These are phyloP conservation scores for Odocoileus virginianus DNA, from an alignment of 2,113 vertebrate species.

Conservation along the genomic window DNA sequence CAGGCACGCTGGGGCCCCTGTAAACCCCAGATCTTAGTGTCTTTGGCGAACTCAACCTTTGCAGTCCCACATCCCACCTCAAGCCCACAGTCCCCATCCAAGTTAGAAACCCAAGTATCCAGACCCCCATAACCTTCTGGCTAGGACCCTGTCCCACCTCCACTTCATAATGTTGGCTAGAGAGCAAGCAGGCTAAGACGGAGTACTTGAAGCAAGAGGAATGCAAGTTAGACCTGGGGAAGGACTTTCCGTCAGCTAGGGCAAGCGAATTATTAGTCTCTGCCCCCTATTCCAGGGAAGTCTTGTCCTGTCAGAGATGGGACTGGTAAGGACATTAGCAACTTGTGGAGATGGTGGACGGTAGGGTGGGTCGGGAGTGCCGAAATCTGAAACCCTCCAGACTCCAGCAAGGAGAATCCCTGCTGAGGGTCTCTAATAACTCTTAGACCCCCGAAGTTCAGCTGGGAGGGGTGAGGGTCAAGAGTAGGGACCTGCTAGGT, in stretches of 20 bases:
- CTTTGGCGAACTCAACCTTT: background rate
- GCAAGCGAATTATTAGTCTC: background rate
- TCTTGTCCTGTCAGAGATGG: background rate
- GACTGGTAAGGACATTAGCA: background rate
- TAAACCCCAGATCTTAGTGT: background rate
- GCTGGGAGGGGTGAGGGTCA: background rate
- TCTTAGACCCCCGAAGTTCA: background rate
- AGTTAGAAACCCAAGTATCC: background rate
- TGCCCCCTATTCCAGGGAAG: background rate
- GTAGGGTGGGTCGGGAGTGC: background rate
- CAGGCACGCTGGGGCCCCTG: background rate
- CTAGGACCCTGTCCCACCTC: background rate
- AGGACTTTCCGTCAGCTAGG: background rate
- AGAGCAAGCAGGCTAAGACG: background rate
- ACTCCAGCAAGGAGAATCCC: background rate
- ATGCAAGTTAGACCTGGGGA: background rate
- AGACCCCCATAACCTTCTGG: background rate
- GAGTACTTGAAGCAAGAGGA: background rate
- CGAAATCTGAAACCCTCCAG: background rate
- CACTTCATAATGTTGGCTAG: background rate
- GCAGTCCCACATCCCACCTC: background rate
- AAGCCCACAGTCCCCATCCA: background rate
- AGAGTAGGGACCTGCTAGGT: background rate
- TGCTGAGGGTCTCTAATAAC: slow-evolving; percentile 13
- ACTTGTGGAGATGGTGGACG: background rate